Evolutionary conservation across 1,140 invertebrate species (phyloP).

Genomic region (Drosophila truncata): DNA sequence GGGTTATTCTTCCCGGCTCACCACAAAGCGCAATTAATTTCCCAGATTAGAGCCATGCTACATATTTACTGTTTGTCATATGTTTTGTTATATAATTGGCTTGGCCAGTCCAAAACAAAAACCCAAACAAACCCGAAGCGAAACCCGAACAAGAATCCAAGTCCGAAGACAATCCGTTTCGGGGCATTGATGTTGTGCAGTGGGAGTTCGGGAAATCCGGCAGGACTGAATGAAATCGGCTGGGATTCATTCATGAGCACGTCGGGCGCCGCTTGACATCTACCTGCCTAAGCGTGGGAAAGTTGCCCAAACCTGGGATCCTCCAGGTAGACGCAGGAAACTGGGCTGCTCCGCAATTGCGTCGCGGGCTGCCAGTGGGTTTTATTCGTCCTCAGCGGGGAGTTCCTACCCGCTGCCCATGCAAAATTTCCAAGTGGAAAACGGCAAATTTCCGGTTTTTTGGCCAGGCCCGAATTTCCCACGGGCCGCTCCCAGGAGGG

Average conservation of each 20-base stretch:
- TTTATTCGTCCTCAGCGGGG: slow-evolving; percentile 55
- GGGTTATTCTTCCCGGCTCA: slow-evolving; percentile 50
- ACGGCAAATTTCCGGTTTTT: slow-evolving; percentile 82
- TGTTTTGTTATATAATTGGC: slow-evolving; percentile 83
- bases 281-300: slow-evolving; percentile 82
- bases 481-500: slow-evolving; percentile 40
- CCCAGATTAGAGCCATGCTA: slow-evolving; percentile 55
- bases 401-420: slow-evolving; percentile 56
- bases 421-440: slow-evolving; percentile 70
- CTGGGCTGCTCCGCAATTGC: slow-evolving; percentile 81
- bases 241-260: slow-evolving; percentile 72
- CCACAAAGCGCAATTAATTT: slow-evolving; percentile 79
- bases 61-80: slow-evolving; percentile 69
- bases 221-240: slow-evolving; percentile 58
- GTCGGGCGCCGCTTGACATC: slow-evolving; percentile 36
- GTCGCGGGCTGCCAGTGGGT: slow-evolving; percentile 67
- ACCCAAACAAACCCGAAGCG: slow-evolving; percentile 49
- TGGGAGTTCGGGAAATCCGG: slow-evolving; percentile 26
- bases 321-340: slow-evolving; percentile 64
- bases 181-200: slow-evolving; percentile 58
- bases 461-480: slow-evolving; percentile 61
- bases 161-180: background rate
- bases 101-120: slow-evolving; percentile 60
- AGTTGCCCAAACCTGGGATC: slow-evolving; percentile 36
- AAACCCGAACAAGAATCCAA: background rate